A percentile compares a stretch with the other conserved stretches of the same genome.
phyloP scores from a whole-genome alignment of 2,797 vertebrate genomes.

The Dipus sagitta region DNA sequence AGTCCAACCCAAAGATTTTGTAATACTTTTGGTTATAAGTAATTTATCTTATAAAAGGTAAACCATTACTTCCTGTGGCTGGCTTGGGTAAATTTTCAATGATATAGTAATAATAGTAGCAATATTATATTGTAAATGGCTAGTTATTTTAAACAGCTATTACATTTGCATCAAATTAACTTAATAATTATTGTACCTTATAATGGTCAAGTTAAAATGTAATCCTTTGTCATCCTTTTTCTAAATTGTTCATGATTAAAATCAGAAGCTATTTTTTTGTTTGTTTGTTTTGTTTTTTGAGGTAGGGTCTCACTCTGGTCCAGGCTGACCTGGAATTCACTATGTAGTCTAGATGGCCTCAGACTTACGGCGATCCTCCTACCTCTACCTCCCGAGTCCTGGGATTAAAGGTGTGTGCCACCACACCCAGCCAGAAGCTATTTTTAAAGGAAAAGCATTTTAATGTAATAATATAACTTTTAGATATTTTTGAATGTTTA shows the following conservation, averaged over 20 bases:
- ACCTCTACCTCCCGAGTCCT: too few species aligned
- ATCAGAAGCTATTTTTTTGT: not conserved
- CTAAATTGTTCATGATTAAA: not conserved
- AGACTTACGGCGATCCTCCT: too few species aligned
- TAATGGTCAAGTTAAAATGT: not conserved
- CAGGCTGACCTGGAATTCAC: too few species aligned
- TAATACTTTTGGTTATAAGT: conserved; percentile 46
- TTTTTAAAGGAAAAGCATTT: not conserved
- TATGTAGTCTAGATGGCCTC: too few species aligned
- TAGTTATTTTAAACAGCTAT: conserved; percentile 13
- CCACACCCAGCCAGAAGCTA: too few species aligned
- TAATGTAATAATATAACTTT: not conserved
- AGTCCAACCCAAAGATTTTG: not conserved
- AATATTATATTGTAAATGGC: not conserved
- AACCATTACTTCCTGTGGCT: conserved; percentile 23
- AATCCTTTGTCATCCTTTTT: not conserved
- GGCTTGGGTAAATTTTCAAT: not conserved
- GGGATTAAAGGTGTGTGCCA: too few species aligned
- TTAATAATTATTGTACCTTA: conserved; percentile 19
- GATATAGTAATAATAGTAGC: conserved; percentile 2
- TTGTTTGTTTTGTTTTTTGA: too few species aligned
- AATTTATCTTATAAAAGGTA: conserved; percentile 14
- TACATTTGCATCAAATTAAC: conserved; percentile 14
- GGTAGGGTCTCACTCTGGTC: too few species aligned
- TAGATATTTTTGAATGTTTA: conserved; percentile 37